Conservation (phyloP, 2,888 invertebrate species). For the Drosophila suboccidentalis region DNA sequence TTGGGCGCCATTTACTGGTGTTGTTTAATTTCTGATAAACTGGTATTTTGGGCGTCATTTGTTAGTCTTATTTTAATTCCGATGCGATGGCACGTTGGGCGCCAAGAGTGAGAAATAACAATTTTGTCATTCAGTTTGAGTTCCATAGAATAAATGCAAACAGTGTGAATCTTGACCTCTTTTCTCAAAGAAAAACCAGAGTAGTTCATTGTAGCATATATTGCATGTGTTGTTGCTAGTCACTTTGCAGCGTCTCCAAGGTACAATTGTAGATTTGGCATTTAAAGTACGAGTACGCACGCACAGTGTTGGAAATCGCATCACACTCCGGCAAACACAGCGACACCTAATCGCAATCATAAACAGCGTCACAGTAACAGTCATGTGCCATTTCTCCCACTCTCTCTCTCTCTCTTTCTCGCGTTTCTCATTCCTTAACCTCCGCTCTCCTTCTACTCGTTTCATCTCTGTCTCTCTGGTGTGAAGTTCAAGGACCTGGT, state of each 20-base stretch:
- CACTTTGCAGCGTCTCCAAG: slow-evolving; percentile 4
- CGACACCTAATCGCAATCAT: slow-evolving; percentile 19
- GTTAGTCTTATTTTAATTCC: background rate
- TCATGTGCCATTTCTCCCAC: background rate
- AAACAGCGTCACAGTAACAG: slow-evolving; percentile 14
- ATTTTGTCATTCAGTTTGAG: background rate
- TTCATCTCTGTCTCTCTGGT: slow-evolving; percentile 21
- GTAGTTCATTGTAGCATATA: background rate
- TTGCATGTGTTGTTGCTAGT: background rate
- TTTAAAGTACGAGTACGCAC: slow-evolving; percentile 1
- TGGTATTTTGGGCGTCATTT: background rate
- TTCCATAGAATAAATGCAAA: background rate
- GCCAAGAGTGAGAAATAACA: background rate
- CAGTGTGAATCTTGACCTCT: background rate
- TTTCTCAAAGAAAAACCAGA: background rate
- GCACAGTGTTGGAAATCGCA: slow-evolving; percentile 5
- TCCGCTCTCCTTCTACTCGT: background rate
- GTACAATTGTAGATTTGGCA: slow-evolving; percentile 5
- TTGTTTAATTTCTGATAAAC: too few species aligned
- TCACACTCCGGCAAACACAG: background rate
- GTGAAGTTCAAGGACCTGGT: slow-evolving; percentile 68
- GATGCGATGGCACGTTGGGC: background rate
- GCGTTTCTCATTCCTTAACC: background rate
- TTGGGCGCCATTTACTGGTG: background rate
- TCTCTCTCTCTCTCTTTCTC: background rate